Percentiles rank a stretch among this genome's conserved stretches.
These are phyloP conservation scores for Coryphaenoides rupestris DNA, from an alignment of 2,113 vertebrate genomes.

Conservation along the genomic window DNA sequence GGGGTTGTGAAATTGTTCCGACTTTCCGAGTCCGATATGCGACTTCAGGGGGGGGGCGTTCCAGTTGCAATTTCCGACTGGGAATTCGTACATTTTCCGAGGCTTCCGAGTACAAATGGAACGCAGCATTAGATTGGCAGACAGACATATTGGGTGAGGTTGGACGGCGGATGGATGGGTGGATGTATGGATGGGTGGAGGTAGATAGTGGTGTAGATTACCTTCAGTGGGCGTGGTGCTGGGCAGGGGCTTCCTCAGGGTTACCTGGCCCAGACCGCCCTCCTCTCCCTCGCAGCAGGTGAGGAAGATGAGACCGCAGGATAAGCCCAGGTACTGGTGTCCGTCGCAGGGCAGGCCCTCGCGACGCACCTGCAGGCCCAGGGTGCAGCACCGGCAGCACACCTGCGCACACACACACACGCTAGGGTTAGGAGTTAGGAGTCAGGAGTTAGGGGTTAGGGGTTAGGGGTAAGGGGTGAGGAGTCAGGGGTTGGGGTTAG, in stretches of 20 bases:
- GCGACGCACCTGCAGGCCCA: conserved; percentile 76
- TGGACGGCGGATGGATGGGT: too few relatives aligned
- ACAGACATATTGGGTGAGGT: too few relatives aligned
- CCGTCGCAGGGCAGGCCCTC: conserved; percentile 75
- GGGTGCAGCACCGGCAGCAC: conserved; percentile 90
- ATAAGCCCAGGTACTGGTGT: conserved; percentile 82
- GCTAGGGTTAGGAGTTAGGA: too few relatives aligned
- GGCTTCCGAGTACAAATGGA: too few relatives aligned
- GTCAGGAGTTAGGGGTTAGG: background rate
- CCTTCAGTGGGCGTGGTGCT: conserved; percentile 72
- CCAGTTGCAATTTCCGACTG: too few relatives aligned
- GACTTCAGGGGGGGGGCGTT: too few relatives aligned
- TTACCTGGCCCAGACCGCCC: conserved; percentile 42
- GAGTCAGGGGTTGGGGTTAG: too few relatives aligned
- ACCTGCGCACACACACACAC: conserved; percentile 66
- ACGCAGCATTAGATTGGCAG: too few relatives aligned
- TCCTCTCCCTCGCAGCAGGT: conserved; percentile 86
- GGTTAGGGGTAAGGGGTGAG: too few relatives aligned
- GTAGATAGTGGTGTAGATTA: conserved; percentile 39
- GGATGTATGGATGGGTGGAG: background rate
- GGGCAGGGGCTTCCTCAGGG: conserved; percentile 66
- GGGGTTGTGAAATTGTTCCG: too few relatives aligned
- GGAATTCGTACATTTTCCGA: too few relatives aligned
- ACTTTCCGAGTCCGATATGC: too few relatives aligned
- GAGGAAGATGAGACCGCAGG: conserved; percentile 85